These are phyloP conservation scores for Augiades crinisus DNA, from an alignment of 2,888 invertebrate species.

Conservation along the genomic window DNA sequence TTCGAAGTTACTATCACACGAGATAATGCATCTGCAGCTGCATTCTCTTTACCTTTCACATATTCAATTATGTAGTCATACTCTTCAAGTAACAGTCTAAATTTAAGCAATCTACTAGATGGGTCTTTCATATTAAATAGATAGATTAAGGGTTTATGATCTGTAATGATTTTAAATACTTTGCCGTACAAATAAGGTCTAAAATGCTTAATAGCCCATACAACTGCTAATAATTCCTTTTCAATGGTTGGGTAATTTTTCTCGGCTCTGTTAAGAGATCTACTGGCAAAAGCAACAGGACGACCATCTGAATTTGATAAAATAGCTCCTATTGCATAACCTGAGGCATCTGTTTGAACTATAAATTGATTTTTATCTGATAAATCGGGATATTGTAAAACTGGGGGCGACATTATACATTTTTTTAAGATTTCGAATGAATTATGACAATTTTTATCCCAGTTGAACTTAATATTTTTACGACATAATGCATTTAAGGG, in stretches of 20 bases:
- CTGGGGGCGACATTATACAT: not conserved
- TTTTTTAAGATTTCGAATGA: not conserved
- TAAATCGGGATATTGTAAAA: conserved; percentile 10
- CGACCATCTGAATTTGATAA: conserved; percentile 12
- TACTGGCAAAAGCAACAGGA: conserved; percentile 31
- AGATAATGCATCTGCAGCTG: conserved; percentile 25
- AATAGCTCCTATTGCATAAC: conserved; percentile 25
- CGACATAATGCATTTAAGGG: conserved; percentile 1
- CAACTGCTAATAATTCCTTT: conserved; percentile 26
- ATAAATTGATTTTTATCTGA: conserved; percentile 1
- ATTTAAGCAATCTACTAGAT: conserved; percentile 16
- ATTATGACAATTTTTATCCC: not conserved
- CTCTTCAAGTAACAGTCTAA: conserved; percentile 26
- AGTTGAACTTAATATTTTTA: conserved; percentile 2
- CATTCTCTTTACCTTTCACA: conserved; percentile 19
- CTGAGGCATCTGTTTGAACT: conserved; percentile 6
- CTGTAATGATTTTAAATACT: conserved; percentile 19
- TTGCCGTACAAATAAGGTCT: conserved; percentile 27
- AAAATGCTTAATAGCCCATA: conserved; percentile 26
- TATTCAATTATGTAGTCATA: conserved; percentile 25
- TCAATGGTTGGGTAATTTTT: conserved; percentile 24
- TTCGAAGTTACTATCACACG: conserved; percentile 16
- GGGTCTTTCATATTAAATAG: conserved; percentile 20
- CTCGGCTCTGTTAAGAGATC: conserved; percentile 18
- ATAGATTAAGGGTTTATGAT: conserved; percentile 26